Percentiles rank a stretch among this genome's conserved stretches.
These are phyloP conservation scores for Sinohyriopsis cumingii DNA, from an alignment of 2,888 invertebrate species.

Conservation along the genomic window DNA sequence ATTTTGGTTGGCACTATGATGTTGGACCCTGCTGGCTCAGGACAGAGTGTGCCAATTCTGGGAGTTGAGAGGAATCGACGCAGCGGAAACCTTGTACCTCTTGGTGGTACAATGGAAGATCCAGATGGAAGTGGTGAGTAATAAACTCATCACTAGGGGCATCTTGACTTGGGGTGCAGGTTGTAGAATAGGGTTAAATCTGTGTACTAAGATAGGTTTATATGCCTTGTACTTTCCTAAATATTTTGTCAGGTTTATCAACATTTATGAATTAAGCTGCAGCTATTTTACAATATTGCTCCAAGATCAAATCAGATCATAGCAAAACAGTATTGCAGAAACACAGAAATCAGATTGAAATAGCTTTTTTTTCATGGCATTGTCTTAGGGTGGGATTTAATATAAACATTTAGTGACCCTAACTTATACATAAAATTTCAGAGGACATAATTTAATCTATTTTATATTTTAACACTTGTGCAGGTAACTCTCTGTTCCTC, in stretches of 20 bases:
- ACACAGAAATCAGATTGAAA: no score
- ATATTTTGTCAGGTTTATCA: no score
- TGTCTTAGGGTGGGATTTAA: no score
- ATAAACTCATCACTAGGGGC: background rate
- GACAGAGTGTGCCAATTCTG: slow-evolving; percentile 66
- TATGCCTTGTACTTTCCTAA: background rate
- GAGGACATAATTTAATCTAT: no score
- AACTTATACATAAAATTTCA: no score
- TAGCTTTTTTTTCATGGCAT: no score
- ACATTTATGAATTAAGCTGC: no score
- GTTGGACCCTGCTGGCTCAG: slow-evolving; percentile 63
- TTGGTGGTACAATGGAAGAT: slow-evolving; percentile 70
- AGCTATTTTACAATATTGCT: no score
- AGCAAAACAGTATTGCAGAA: no score
- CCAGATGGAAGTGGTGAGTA: slow-evolving; percentile 64
- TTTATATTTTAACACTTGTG: no score
- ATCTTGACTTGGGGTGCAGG: background rate
- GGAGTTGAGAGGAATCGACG: slow-evolving; percentile 58
- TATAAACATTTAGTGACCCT: no score
- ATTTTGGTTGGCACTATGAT: slow-evolving; percentile 68
- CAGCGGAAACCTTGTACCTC: slow-evolving; percentile 60
- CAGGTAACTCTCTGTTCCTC: background rate
- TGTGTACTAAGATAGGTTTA: background rate
- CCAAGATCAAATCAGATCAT: no score
- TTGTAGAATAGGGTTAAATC: background rate